Base-by-base conservation (phyloP, 2,113 vertebrate genomes). In the Odontesthes bonariensis region DNA sequence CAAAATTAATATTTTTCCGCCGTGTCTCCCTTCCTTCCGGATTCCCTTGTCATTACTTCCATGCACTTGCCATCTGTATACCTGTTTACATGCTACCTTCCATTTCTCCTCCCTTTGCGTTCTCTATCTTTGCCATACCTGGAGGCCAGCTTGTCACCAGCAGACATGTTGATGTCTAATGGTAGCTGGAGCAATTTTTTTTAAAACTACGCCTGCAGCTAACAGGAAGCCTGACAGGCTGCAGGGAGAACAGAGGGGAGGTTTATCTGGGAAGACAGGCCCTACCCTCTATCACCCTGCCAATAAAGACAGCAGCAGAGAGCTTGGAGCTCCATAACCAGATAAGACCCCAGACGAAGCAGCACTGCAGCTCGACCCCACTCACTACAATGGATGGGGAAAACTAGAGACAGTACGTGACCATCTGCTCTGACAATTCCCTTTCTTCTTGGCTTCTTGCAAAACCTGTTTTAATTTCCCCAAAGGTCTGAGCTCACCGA, bases 261-360 rank as follows among this genome's bases (percentile, higher is more conserved):
- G 90, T 91, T 92, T 94, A 93, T 94, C 93, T 88, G 57, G 77
- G 81, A 81, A 83, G 84, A 74, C 94, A 93, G 89, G 83, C 81
- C 81, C 86, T 87, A 49, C 76, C 69, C 77, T 91, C 89, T 74
- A 88, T 94, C 92, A 88, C 75, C 79, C 32, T 79, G 79, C 92
- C 90, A 89, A 76, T 74, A 72, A 71, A 92, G 85, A 90, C 81
- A 38, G 85, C 80, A 80, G 79, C 81, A 74, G 63, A 59, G 78
- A 68, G 81, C 61, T 52, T 16, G 47, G 77, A 49, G 79, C 85
- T 89, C 79, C 75, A 40, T 65, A 59, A 79, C 72, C 76, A 82
- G 91, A 92, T 93, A 94, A 94, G 70, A 63, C 71, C 86, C 88
- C 83, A 89, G 88, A 90, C 85, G 83, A 69, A 77, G 68, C 73